Percentiles rank a stretch among this genome's conserved stretches.
Conservation (phyloP, 2,113 vertebrate genomes). For the Sturnira hondurensis region DNA sequence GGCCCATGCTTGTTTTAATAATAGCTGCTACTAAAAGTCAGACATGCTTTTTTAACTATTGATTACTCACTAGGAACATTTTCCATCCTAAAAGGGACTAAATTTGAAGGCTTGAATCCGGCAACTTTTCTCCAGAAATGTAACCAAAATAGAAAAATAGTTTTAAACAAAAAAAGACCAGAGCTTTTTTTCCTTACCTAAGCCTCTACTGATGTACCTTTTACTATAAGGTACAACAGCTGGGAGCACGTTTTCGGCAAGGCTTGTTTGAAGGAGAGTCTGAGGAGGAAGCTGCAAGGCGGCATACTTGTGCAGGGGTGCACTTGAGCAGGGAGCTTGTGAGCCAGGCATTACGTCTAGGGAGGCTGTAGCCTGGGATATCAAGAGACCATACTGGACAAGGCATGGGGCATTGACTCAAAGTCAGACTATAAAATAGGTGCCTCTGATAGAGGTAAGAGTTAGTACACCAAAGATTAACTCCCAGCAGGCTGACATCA, state of each 20-base stretch:
- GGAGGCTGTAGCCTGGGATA: neutral
- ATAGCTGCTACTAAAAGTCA: slow-evolving; percentile 6
- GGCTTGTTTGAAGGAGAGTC: neutral
- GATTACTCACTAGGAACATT: neutral
- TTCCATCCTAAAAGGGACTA: neutral
- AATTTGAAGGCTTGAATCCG: slow-evolving; percentile 33
- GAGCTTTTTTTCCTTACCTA: neutral
- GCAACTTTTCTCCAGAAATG: neutral
- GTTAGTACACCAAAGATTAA: neutral
- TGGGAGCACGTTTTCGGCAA: neutral
- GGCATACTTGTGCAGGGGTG: neutral
- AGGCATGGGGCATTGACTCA: neutral
- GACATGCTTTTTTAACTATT: slow-evolving; percentile 25
- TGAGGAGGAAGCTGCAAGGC: neutral
- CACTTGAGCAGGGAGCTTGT: neutral
- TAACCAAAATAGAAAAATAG: neutral
- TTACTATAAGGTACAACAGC: neutral
- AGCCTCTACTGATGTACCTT: neutral
- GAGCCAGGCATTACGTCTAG: neutral
- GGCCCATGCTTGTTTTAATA: neutral
- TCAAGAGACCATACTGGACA: neutral
- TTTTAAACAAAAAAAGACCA: neutral
- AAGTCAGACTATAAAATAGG: neutral
- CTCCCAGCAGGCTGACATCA: neutral
- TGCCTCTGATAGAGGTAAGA: neutral